Base-by-base conservation (phyloP, 2,113 vertebrate genomes). In the Ictalurus furcatus region DNA sequence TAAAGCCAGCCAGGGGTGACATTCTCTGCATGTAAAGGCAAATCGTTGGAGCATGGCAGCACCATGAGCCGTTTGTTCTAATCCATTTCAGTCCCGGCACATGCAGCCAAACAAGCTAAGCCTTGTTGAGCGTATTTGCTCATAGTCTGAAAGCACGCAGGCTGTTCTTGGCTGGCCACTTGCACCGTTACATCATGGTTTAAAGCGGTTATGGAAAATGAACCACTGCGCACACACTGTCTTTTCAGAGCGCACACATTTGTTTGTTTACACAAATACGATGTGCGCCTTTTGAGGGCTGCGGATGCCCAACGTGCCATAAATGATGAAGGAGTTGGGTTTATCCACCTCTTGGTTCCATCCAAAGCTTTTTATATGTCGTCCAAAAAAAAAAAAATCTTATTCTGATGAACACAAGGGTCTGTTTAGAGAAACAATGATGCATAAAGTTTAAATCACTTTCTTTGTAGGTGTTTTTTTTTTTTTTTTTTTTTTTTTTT, bases 61-160 rank as follows among this genome's bases (percentile, higher is more conserved):
- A 91, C 58, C 13, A 76, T 71, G 30, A 86, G 82, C 89, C 85
- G 89, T 93, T 94, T 92, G 93, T 94, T 95, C 93, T 93, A 95
- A 94, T 95, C 93, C 92, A 92, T 88, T 93, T 90, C 90, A 93
- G 92, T 91, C 86, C 91, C 91, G 90, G 93, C 94, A 88, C 93
- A 90, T 91, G 91, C 88, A 89, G 88, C 90, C 91, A 91, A 95
- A 96, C 94, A 96, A 95, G 94, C 94, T 88, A 87, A 91, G 93
- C 93, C 92, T 96, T 96, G 95, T 96, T 93, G 81, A 90, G 89
- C 85, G 90, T 93, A 91, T 95, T 95, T 95, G 92, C 94, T 94
- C 93, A 90, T 91, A 92, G 94, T 94, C 91, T 93, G 92, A 87
- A 85, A 92, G 92, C 92, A 91, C 71, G 67, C 87, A 85, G 92